A percentile compares a stretch with the other conserved stretches of the same genome.
Conservation (phyloP, 2,888 invertebrate genomes). For the Leistus spinibarbis region DNA sequence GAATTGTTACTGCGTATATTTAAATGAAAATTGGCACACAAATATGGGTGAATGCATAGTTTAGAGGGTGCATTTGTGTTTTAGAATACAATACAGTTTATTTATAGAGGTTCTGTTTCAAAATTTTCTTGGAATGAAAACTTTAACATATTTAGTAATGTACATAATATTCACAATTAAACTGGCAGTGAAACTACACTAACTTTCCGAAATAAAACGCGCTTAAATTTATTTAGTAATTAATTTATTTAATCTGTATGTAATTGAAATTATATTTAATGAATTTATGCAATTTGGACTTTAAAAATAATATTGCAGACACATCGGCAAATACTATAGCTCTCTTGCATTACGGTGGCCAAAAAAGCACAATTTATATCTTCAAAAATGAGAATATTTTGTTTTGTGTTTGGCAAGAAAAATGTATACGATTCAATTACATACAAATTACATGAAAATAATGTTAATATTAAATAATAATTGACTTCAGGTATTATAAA, state of each 20-base stretch:
- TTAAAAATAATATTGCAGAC: too few species aligned
- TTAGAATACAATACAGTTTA: conserved; percentile 19
- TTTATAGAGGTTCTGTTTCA: too few species aligned
- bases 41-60: conserved; percentile 25
- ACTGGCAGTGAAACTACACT: conserved; percentile 30
- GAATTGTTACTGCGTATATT: not conserved
- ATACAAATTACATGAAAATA: not conserved
- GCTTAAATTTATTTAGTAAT: too few species aligned
- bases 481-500: not conserved
- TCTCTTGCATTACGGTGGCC: too few species aligned
- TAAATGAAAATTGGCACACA: conserved; percentile 21
- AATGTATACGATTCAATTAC: not conserved
- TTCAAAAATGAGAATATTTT: not conserved
- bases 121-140: conserved; percentile 3
- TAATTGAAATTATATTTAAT: not conserved
- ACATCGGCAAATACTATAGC: too few species aligned
- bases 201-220: conserved; percentile 14
- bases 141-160: not conserved
- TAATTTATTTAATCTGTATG: not conserved
- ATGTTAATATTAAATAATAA: not conserved
- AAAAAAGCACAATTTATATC: too few species aligned
- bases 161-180: conserved; percentile 7
- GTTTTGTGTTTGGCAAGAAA: too few species aligned
- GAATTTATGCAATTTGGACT: not conserved
- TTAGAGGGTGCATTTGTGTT: conserved; percentile 32